phyloP scores from a whole-genome alignment of 1,140 invertebrate species.

The Macrosteles quadrilineatus region DNA sequence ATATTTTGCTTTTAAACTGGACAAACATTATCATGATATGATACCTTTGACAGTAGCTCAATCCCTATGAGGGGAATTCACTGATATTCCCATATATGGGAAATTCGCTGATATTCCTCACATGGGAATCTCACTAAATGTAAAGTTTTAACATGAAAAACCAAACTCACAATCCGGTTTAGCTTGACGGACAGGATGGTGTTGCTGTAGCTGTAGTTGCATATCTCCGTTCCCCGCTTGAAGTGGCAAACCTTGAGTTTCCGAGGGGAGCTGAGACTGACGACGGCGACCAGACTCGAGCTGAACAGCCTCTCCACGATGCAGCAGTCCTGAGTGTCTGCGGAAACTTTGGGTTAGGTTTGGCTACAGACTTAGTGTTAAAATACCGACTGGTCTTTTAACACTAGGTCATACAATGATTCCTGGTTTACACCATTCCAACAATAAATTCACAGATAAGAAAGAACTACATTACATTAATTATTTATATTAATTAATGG shows the following conservation, averaged over 20 bases:
- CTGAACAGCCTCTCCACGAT: slow-evolving; percentile 96
- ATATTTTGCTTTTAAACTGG: too few relatives aligned
- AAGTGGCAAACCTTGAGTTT: slow-evolving; percentile 97
- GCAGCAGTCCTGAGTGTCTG: slow-evolving; percentile 83
- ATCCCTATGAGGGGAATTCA: too few relatives aligned
- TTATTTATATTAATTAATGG: too few relatives aligned
- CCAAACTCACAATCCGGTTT: slow-evolving; percentile 83
- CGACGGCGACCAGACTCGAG: slow-evolving; percentile 94
- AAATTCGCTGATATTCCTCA: too few relatives aligned
- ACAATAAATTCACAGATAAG: neutral
- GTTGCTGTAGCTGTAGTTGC: slow-evolving; percentile 97
- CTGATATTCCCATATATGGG: too few relatives aligned
- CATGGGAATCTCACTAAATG: too few relatives aligned
- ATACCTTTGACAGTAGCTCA: too few relatives aligned
- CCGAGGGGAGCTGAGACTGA: slow-evolving; percentile 86
- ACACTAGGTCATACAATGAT: slow-evolving; percentile 30
- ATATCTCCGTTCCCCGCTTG: slow-evolving; percentile 98
- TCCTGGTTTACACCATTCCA: slow-evolving; percentile 17
- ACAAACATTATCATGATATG: too few relatives aligned
- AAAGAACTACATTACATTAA: neutral
- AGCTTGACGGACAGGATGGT: slow-evolving; percentile 96
- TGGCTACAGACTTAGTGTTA: too few relatives aligned
- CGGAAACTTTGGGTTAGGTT: too few relatives aligned
- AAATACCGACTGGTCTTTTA: too few relatives aligned
- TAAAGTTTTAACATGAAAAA: too few relatives aligned